Evolutionary conservation across 1,140 invertebrate genomes (phyloP).

Genomic region (Latrodectus geometricus): DNA sequence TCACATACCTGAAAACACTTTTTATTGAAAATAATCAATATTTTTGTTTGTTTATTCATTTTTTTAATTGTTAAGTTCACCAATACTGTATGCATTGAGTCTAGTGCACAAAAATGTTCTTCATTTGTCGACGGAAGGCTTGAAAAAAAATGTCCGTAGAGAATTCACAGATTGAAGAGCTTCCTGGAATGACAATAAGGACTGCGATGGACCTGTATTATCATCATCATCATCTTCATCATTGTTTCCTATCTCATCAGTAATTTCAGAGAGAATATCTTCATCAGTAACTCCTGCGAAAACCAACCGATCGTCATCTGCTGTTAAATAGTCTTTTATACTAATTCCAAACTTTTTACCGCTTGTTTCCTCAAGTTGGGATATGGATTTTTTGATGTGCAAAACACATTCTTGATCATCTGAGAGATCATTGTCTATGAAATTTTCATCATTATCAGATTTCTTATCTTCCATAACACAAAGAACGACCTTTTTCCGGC

Average conservation of each 20-base stretch:
- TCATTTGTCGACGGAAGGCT: too few relatives aligned
- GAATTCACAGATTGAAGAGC: too few relatives aligned
- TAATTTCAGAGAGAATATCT: background rate
- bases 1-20: too few relatives aligned
- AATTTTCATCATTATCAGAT: conserved; percentile 12
- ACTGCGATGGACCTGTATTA: too few relatives aligned
- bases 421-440: background rate
- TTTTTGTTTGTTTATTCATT: conserved; percentile 12
- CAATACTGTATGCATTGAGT: conserved; percentile 10
- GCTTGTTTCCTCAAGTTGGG: conserved; percentile 10
- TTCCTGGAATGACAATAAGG: too few relatives aligned
- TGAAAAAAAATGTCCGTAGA: too few relatives aligned
- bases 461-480: conserved; percentile 6
- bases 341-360: conserved; percentile 5
- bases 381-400: conserved; percentile 4
- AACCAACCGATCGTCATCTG: background rate
- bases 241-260: background rate
- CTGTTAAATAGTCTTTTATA: conserved; percentile 5
- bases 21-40: too few relatives aligned
- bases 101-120: background rate
- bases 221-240: background rate
- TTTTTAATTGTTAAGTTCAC: conserved; percentile 8
- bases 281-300: conserved; percentile 1
- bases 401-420: conserved; percentile 18
- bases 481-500: conserved; percentile 6